These are phyloP conservation scores for Gymnobelideus leadbeateri DNA, from an alignment of 2,113 vertebrate genomes.

Conservation along the genomic window DNA sequence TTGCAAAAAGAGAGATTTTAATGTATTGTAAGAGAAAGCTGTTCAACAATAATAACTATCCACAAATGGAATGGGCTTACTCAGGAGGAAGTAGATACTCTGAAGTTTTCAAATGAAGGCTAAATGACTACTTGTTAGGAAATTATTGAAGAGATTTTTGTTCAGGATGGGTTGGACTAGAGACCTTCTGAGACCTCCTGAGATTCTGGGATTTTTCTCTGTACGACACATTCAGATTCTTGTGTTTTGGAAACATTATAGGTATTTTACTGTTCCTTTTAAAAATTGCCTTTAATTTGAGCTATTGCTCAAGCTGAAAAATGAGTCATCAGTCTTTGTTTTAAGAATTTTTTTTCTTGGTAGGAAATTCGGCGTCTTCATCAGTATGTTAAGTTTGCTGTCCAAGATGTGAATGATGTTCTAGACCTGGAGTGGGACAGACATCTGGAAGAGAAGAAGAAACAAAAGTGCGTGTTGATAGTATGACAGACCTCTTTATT, in stretches of 20 bases:
- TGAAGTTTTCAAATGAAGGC: neutral
- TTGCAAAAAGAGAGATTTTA: neutral
- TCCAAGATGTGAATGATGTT: constrained; percentile 96
- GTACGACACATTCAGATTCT: neutral
- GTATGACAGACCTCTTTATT: neutral
- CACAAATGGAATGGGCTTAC: neutral
- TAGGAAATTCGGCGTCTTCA: constrained; percentile 96
- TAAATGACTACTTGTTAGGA: neutral
- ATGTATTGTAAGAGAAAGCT: neutral
- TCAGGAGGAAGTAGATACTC: neutral
- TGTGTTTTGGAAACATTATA: neutral
- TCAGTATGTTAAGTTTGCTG: constrained; percentile 94
- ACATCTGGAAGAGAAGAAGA: constrained; percentile 93
- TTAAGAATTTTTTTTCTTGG: neutral
- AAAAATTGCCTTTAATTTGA: constrained; percentile 39
- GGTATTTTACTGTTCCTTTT: neutral
- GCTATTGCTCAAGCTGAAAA: constrained; percentile 21
- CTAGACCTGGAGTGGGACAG: constrained; percentile 97
- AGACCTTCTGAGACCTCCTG: neutral
- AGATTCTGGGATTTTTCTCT: neutral
- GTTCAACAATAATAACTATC: neutral
- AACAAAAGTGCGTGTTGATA: constrained; percentile 87
- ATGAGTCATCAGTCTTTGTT: neutral
- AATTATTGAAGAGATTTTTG: neutral
- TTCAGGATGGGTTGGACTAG: neutral